Conservation (phyloP, 1,140 invertebrate genomes). For the Neodiprion lecontei region DNA sequence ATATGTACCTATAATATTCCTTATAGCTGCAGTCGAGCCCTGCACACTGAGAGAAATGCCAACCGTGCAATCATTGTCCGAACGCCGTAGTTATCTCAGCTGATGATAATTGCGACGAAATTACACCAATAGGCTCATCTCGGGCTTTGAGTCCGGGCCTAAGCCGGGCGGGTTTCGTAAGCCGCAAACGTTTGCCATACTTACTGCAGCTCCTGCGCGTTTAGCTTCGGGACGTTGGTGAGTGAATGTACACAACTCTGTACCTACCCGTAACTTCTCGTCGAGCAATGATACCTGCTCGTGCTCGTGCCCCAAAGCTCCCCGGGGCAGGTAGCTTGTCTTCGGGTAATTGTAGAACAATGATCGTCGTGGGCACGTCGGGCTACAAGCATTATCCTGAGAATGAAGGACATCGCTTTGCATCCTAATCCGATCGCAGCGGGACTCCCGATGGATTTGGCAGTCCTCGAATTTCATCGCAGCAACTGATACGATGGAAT, state of each 20-base stretch:
- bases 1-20: too few relatives aligned
- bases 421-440: too few relatives aligned
- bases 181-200: neutral
- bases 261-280: neutral
- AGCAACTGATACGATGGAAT: too few relatives aligned
- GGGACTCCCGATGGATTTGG: too few relatives aligned
- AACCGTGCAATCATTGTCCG: neutral
- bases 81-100: neutral
- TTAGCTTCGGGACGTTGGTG: too few relatives aligned
- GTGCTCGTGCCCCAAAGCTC: too few relatives aligned
- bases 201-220: neutral
- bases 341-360: too few relatives aligned
- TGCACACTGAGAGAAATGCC: neutral
- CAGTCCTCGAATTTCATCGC: too few relatives aligned
- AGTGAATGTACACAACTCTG: neutral
- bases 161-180: neutral
- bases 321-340: too few relatives aligned
- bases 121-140: neutral
- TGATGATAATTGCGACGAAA: neutral
- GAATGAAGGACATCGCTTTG: too few relatives aligned
- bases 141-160: neutral
- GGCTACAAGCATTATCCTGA: too few relatives aligned
- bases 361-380: too few relatives aligned
- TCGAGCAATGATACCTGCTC: neutral
- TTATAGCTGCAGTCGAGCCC: neutral